Evolutionary conservation across 1,140 invertebrate species (phyloP).

Genomic region (Diploscapter pachys): DNA sequence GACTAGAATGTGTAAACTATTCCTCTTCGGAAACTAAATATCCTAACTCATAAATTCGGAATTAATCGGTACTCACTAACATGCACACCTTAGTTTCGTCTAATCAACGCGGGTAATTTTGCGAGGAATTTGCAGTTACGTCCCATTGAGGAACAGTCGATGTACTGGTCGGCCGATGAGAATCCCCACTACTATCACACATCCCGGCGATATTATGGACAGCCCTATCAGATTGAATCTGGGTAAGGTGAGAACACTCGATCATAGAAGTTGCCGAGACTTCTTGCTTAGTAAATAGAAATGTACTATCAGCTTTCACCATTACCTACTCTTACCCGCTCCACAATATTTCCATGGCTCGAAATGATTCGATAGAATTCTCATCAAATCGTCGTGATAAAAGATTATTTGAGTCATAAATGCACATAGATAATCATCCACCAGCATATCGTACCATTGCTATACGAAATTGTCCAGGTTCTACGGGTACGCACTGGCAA

Average conservation of each 20-base stretch:
- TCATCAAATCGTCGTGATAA: too few relatives aligned
- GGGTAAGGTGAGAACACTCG: constrained; percentile 32
- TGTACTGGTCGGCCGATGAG: constrained; percentile 58
- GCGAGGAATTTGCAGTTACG: too few relatives aligned
- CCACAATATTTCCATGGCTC: too few relatives aligned
- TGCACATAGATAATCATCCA: too few relatives aligned
- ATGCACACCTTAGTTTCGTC: too few relatives aligned
- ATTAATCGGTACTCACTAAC: too few relatives aligned
- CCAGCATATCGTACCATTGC: neutral
- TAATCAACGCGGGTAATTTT: too few relatives aligned
- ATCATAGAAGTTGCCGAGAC: constrained; percentile 1
- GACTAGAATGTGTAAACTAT: too few relatives aligned
- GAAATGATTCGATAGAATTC: too few relatives aligned
- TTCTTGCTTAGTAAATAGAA: neutral
- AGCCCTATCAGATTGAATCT: constrained; percentile 49
- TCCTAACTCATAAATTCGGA: too few relatives aligned
- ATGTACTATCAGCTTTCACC: constrained; percentile 1
- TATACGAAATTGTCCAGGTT: constrained; percentile 34
- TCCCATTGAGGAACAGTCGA: constrained; percentile 54
- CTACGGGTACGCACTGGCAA: constrained; percentile 37
- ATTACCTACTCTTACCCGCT: neutral
- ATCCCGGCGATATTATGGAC: constrained; percentile 52
- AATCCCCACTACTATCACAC: constrained; percentile 59
- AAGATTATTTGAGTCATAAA: too few relatives aligned
- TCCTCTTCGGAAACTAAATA: too few relatives aligned